phyloP scores from a whole-genome alignment of 2,888 invertebrate genomes.

The Neocrepidodera transversa region DNA sequence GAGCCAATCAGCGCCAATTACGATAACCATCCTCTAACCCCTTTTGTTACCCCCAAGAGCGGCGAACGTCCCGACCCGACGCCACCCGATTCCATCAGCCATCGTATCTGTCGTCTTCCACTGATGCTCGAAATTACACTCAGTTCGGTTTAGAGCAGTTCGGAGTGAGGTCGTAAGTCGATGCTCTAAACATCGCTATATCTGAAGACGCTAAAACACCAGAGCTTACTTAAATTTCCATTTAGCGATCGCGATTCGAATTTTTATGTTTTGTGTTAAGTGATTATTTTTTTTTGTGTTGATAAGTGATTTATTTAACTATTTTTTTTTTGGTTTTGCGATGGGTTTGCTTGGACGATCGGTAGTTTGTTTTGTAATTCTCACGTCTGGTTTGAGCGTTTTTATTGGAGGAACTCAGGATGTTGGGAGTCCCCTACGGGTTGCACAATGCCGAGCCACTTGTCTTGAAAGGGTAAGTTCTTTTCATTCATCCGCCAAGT shows the following conservation, averaged over 20 bases:
- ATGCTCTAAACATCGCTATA: constrained; percentile 30
- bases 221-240: constrained; percentile 11
- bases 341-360: constrained; percentile 55
- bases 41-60: constrained; percentile 38
- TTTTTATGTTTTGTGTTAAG: constrained; percentile 32
- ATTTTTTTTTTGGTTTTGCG: constrained; percentile 40
- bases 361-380: constrained; percentile 52
- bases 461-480: constrained; percentile 73
- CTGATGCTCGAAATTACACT: constrained; percentile 34
- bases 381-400: constrained; percentile 55
- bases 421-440: constrained; percentile 74
- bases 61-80: constrained; percentile 48
- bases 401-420: constrained; percentile 68
- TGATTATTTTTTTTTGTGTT: constrained; percentile 33
- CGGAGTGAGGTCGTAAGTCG: constrained; percentile 30
- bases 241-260: not conserved
- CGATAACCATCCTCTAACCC: constrained; percentile 1
- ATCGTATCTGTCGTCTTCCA: constrained; percentile 38
- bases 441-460: constrained; percentile 75
- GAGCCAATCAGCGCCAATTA: not conserved
- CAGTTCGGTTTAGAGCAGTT: constrained; percentile 49
- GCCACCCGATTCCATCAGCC: constrained; percentile 48
- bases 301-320: too few relatives aligned
- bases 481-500: not conserved
- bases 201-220: not conserved